Conservation (phyloP, 2,888 invertebrate genomes). For the Saturnia japonica region DNA sequence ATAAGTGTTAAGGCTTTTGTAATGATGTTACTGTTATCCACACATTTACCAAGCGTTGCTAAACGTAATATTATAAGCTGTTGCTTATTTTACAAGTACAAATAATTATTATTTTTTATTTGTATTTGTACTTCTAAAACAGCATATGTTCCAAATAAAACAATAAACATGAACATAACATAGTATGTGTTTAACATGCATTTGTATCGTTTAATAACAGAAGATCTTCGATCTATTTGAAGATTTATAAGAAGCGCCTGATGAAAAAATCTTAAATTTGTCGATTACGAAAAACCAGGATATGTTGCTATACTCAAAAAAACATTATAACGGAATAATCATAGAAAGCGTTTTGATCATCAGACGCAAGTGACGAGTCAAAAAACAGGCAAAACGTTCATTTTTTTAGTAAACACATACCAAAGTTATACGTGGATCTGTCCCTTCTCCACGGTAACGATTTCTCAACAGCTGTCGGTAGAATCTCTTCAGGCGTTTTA, state of each 20-base stretch:
- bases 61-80: neutral
- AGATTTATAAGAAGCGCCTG: conserved; percentile 21
- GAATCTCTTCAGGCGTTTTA: conserved; percentile 83
- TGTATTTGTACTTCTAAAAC: conserved; percentile 1
- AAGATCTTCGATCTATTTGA: conserved; percentile 16
- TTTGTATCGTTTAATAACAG: conserved; percentile 31
- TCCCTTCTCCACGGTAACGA: conserved; percentile 93
- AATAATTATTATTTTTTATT: neutral
- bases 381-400: conserved; percentile 46
- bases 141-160: neutral
- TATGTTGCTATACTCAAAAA: neutral
- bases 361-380: conserved; percentile 44
- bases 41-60: conserved; percentile 5
- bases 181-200: conserved; percentile 42
- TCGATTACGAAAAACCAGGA: neutral
- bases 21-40: neutral
- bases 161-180: conserved; percentile 22
- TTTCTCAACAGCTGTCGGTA: conserved; percentile 90
- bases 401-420: conserved; percentile 80
- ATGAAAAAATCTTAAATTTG: conserved; percentile 19
- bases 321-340: neutral
- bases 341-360: conserved; percentile 43
- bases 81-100: neutral
- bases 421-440: conserved; percentile 86
- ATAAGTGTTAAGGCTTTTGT: neutral